Percentiles rank a stretch among this genome's conserved stretches.
These are phyloP conservation scores for Lagria hirta DNA, from an alignment of 2,888 invertebrate genomes.

Conservation along the genomic window DNA sequence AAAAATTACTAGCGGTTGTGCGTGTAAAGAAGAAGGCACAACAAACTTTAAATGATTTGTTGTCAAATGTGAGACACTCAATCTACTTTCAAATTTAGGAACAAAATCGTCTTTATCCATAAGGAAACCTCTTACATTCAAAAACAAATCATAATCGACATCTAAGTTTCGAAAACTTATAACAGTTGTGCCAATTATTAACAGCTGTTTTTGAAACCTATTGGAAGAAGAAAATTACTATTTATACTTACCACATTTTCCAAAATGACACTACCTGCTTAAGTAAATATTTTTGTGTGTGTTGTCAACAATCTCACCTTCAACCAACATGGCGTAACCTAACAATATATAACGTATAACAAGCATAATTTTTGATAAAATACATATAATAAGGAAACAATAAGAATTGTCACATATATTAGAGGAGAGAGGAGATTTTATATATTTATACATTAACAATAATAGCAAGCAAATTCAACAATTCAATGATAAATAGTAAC, in stretches of 20 bases:
- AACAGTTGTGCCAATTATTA: constrained; percentile 41
- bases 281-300: too few species aligned
- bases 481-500: constrained; percentile 22
- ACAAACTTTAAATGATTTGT: constrained; percentile 43
- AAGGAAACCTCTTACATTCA: constrained; percentile 30
- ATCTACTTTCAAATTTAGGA: constrained; percentile 3
- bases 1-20: constrained; percentile 42
- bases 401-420: too few species aligned
- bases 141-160: constrained; percentile 35
- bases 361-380: too few species aligned
- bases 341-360: too few species aligned
- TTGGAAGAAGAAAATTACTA: constrained; percentile 24
- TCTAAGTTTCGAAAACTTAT: constrained; percentile 31
- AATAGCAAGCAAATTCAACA: constrained; percentile 25
- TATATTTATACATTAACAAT: constrained; percentile 15
- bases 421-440: too few species aligned
- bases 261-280: too few species aligned
- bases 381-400: too few species aligned
- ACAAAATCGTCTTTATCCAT: too few species aligned
- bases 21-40: constrained; percentile 51
- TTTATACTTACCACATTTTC: too few species aligned
- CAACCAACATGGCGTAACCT: too few species aligned
- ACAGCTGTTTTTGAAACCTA: constrained; percentile 46
- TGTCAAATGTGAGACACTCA: constrained; percentile 33
- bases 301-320: too few species aligned